Evolutionary conservation across 2,888 invertebrate species (phyloP), one percentile per base, ranked within the genome.

Genomic region (Unio delphinus): DNA sequence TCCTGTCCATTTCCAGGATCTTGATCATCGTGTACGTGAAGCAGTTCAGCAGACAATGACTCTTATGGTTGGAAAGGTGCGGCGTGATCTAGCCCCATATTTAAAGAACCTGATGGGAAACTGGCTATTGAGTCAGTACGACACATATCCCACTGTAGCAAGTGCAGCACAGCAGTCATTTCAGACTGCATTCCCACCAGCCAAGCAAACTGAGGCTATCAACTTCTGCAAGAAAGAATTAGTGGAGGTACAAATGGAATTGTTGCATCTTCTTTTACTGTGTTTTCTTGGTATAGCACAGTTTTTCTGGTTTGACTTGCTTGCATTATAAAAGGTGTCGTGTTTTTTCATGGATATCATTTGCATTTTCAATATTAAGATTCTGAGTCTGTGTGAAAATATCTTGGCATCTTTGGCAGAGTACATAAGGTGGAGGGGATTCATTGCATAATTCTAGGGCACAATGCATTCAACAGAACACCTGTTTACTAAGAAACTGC

Each of bases 81-180:
- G 95, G 61, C 93, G 95, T 45, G 93, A 93, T 79, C 91, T 95
- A 73, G 97, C 96, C 0, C 95, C 95, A 1, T 93, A 93, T 87
- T 91, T 98, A 67, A 94, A 94, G 84, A 93, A 93, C 86, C 88
- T 97, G 73, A 93, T 91, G 87, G 95, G 96, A 2, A 92, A 94
- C 5, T 97, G 97, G 97, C 93, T 97, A 84, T 92, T 94, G 61
- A 94, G 95, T 66, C 95, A 94, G 87, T 94, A 94, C 91, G 97
- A 98, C 89, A 94, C 94, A 18, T 95, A 96, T 90, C 94, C 95
- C 58, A 96, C 96, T 17, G 96, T 95, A 26, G 94, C 95, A 8
- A 92, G 93, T 78, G 93, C 93, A 71, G 95, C 96, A 1, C 90
- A 89, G 56, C 90, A 91, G 78, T 93, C 94, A 6, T 95, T 96